phyloP scores from a whole-genome alignment of 2,888 invertebrate genomes.

The Napeogenes sylphis region DNA sequence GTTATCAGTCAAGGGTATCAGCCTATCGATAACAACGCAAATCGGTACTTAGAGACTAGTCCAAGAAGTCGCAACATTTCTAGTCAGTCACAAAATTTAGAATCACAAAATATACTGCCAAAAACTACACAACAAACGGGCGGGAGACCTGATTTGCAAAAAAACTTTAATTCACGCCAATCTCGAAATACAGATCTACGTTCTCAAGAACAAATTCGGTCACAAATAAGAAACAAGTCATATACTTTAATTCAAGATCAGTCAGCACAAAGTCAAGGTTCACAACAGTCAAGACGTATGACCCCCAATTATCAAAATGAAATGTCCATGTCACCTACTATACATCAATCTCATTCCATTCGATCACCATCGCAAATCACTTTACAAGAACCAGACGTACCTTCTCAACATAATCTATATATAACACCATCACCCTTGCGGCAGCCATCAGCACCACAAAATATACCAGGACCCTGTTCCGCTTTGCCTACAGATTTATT shows the following conservation, averaged over 20 bases:
- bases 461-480: neutral
- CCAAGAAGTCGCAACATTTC: too few relatives aligned
- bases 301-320: neutral
- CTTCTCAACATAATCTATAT: neutral
- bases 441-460: neutral
- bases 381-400: neutral
- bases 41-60: too few relatives aligned
- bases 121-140: neutral
- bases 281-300: neutral
- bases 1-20: too few relatives aligned
- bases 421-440: neutral
- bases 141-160: neutral
- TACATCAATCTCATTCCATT: neutral
- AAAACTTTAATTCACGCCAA: neutral
- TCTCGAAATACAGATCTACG: neutral
- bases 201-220: neutral
- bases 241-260: neutral
- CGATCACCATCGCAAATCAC: neutral
- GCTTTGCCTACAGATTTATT: neutral
- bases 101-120: neutral
- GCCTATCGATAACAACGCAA: too few relatives aligned
- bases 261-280: neutral
- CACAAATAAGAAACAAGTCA: neutral
- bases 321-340: neutral
- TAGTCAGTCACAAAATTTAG: neutral